Evolutionary conservation across 2,888 invertebrate species (phyloP), one percentile per base, ranked within the genome.

Genomic region (Crocallis elinguaria): DNA sequence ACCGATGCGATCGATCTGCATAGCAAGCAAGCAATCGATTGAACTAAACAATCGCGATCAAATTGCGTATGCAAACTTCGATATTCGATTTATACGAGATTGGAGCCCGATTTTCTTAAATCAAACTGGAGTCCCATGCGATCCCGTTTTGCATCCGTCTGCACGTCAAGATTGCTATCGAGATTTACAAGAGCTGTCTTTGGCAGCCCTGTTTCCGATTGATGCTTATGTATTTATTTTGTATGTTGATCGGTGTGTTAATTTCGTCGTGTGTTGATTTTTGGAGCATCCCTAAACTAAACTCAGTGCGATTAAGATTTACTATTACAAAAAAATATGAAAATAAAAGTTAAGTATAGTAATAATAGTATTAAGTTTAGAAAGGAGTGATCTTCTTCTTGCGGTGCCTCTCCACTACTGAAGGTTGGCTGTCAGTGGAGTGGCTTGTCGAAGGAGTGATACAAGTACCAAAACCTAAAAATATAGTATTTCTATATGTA

Each of bases 151-250:
- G 88, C 92, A 91, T 92, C 87, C 90, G 90, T 88, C 80, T 84
- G 85, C 88, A 88, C 82, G 88, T 91, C 91, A 91, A 92, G 92
- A 92, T 92, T 74, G 79, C 85, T 88, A 92, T 92, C 92, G 75
- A 82, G 86, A 92, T 92, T 92, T 92, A 92, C 91, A 90, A 89
- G 91, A 81, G 78, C 80, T 82, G 84, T 88, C 86, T 64, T 66
- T 75, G 74, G 77, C 79, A 77, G 71, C 76, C 72, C 71, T 74
- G 75, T 79, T 75, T 77, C 67, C 78, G 77, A 79, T 77, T 79
- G 78, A 75, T 78, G 74, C 77, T 73, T 75, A 74, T 80, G 80
- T 86, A 82, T 85, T 60, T 82, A 78, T 86, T 83, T 60, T 49
- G 46, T 46, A 51, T 52, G 56, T 48, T 36, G 42, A 50, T 52